Evolutionary conservation across 2,113 vertebrate genomes (phyloP).

Genomic region (Anolis carolinensis): DNA sequence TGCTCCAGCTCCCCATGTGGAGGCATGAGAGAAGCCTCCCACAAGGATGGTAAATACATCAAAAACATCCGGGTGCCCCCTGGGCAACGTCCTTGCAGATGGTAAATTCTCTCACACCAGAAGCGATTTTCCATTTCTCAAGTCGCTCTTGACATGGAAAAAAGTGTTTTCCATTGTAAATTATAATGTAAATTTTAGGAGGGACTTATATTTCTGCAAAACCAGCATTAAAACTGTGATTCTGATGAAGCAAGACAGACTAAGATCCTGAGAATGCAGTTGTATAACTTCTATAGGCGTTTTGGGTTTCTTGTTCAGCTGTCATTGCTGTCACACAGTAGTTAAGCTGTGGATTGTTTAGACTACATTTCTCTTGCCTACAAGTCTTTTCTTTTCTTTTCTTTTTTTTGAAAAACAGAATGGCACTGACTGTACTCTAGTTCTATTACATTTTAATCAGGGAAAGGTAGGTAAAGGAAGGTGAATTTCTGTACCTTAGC

Average conservation of each 20-base stretch:
- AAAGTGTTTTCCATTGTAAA: conserved; percentile 23
- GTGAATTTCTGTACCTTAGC: background rate
- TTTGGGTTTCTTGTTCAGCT: conserved; percentile 32
- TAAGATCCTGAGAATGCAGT: conserved; percentile 37
- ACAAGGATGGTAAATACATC: no score
- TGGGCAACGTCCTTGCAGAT: no score
- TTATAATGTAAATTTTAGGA: conserved; percentile 26
- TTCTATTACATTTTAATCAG: conserved; percentile 52
- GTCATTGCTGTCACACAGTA: conserved; percentile 38
- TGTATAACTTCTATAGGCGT: conserved; percentile 39
- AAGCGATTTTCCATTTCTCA: no score
- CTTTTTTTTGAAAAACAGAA: conserved; percentile 48
- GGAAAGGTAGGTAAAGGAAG: conserved; percentile 46
- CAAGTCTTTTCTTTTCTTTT: conserved; percentile 32
- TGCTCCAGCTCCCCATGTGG: no score
- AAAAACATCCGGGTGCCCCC: no score
- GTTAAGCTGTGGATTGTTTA: conserved; percentile 45
- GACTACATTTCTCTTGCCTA: conserved; percentile 32
- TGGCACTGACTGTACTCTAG: conserved; percentile 30
- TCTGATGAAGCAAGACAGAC: conserved; percentile 30
- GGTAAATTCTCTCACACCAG: no score
- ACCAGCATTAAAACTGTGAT: conserved; percentile 59
- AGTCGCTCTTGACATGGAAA: no score
- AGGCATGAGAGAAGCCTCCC: no score
- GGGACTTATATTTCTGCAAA: conserved; percentile 56